phyloP scores from a whole-genome alignment of 2,113 vertebrate species.

The Argyrosomus japonicus region DNA sequence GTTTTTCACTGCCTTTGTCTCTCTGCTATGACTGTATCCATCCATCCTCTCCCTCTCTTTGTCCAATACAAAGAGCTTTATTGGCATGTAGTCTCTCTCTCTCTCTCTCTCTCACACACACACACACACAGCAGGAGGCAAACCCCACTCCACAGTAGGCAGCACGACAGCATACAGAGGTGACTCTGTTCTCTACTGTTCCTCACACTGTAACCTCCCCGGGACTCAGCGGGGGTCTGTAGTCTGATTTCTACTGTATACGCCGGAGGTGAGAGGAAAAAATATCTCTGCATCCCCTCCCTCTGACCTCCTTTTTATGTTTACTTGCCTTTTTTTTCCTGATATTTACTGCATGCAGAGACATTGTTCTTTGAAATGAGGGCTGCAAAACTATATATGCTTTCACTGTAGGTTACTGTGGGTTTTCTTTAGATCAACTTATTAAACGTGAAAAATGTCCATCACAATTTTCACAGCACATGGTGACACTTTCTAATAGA shows the following conservation, averaged over 20 bases:
- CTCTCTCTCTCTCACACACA: not conserved
- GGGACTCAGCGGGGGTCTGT: not conserved
- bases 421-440: too few species aligned
- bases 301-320: not conserved
- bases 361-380: not conserved
- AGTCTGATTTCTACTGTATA: not conserved
- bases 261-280: not conserved
- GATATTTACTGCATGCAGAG: not conserved
- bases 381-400: not conserved
- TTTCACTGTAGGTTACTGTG: too few species aligned
- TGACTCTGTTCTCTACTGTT: conserved; percentile 2
- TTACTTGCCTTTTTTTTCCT: not conserved
- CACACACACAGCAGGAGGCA: conserved; percentile 8
- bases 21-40: not conserved
- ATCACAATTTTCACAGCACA: not conserved
- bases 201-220: not conserved
- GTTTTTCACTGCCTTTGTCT: not conserved
- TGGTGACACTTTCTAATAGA: too few species aligned
- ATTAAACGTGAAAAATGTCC: too few species aligned
- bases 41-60: not conserved
- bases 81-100: not conserved
- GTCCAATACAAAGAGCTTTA: not conserved
- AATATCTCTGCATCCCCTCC: not conserved
- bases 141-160: not conserved
- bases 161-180: not conserved